phyloP scores from a whole-genome alignment of 2,113 vertebrate genomes.

The Hystrix cristata region DNA sequence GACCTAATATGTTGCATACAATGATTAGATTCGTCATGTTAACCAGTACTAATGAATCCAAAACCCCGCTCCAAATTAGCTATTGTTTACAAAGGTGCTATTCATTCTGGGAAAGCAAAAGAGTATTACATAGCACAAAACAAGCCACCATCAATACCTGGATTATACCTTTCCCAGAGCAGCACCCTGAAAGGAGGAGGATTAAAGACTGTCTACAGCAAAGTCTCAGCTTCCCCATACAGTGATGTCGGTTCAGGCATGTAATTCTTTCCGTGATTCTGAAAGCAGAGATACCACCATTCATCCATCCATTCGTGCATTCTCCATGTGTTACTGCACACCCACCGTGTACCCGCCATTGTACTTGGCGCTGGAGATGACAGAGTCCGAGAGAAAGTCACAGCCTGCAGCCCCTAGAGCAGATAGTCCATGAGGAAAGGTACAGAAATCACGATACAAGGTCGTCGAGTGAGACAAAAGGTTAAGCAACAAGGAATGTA shows the following conservation, averaged over 20 bases:
- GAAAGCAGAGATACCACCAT: not conserved
- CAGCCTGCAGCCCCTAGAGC: not conserved
- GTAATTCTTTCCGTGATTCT: not conserved
- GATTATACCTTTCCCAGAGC: not conserved
- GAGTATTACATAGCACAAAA: not conserved
- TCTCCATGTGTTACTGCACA: not conserved
- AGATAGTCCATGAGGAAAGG: not conserved
- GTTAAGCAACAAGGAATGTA: not conserved
- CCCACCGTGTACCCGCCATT: not conserved
- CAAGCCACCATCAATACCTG: not conserved
- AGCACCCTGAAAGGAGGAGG: not conserved
- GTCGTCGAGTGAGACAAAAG: not conserved
- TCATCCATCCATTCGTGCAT: not conserved
- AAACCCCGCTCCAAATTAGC: not conserved
- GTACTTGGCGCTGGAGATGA: not conserved
- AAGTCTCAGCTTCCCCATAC: not conserved
- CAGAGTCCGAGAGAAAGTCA: not conserved
- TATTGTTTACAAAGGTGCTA: constrained; percentile 56
- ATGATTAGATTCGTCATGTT: constrained; percentile 67
- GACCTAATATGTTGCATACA: constrained; percentile 27
- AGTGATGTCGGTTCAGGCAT: not conserved
- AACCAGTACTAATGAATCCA: constrained; percentile 55
- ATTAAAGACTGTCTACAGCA: not conserved
- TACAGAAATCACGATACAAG: not conserved
- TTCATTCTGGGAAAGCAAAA: constrained; percentile 52